Evolutionary conservation across 2,113 vertebrate genomes (phyloP), one percentile per base, ranked within the genome.

Genomic region (Lynx canadensis): DNA sequence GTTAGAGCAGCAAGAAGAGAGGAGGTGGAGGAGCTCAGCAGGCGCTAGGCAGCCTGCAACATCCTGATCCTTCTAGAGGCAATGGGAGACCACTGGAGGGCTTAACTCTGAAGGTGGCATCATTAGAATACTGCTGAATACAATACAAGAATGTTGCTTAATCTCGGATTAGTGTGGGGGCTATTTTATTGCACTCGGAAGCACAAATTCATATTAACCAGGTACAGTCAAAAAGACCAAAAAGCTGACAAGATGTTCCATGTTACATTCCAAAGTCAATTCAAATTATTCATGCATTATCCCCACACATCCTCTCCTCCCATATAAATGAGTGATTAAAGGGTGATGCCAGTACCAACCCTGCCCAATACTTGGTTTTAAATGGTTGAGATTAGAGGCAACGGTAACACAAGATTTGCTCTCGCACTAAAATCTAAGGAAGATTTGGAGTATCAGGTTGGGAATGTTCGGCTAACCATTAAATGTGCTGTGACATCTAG

Each of bases 401-500:
- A 45, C 8, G 29, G 11, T 48, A 41, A 33, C 60, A 29, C 21
- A 65, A 48, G 65, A 18, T 91, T 92, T 36, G 23, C 48, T 94
- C 57, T 73, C 69, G 27, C 13, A 38, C 23, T 41, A 52, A 91
- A 65, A 41, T 36, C n/a, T 5, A 23, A 55, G 21, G 16, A 68
- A 85, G 65, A n/a, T 80, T 38, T 45, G 27, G 27, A 79, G 0
- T 48, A 23, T 29, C 23, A 68, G 9, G 27, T 8, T 71, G 12
- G 71, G 69, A 29, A 50, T 78, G 76, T 76, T 89, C 45, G 38
- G 25, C 60, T 41, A 45, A 94, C 33, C 21, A 23, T 33, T 65
- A 69, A 93, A 65, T 41, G 9, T 48, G 3, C 91, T 91, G 21
- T 33, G 95, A 69, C 96, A 95, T 76, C 97, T 96, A 88, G 96